Conservation (phyloP, 1,140 invertebrate species). For the Calephelis nemesis region DNA sequence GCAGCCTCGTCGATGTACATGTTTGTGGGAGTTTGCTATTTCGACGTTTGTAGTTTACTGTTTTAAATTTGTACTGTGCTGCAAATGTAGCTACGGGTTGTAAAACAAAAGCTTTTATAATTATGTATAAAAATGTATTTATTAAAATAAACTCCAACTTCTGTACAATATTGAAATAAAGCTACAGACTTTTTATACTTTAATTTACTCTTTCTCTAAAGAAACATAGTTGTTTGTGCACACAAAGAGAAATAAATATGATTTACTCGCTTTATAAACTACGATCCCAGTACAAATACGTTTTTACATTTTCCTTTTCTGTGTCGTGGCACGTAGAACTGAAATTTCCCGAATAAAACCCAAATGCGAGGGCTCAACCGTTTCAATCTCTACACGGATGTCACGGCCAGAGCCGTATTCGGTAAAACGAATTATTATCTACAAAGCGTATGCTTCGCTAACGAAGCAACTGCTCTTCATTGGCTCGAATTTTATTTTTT, state of each 20-base stretch:
- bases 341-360: slow-evolving; percentile 18
- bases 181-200: too few relatives aligned
- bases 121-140: too few relatives aligned
- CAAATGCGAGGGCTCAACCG: slow-evolving; percentile 3
- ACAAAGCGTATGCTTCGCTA: slow-evolving; percentile 17
- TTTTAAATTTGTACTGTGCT: too few relatives aligned
- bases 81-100: too few relatives aligned
- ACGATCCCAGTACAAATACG: slow-evolving; percentile 15
- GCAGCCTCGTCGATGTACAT: too few relatives aligned
- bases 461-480: slow-evolving; percentile 16
- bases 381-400: slow-evolving; percentile 6
- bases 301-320: slow-evolving; percentile 16
- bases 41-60: too few relatives aligned
- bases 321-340: slow-evolving; percentile 16
- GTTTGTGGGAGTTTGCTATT: too few relatives aligned
- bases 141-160: too few relatives aligned
- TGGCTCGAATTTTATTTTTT: slow-evolving; percentile 11
- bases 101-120: too few relatives aligned
- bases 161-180: too few relatives aligned
- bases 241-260: slow-evolving; percentile 5
- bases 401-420: background rate
- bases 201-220: background rate
- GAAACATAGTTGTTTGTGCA: background rate
- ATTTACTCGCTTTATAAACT: slow-evolving; percentile 11
- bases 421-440: slow-evolving; percentile 17